Percentiles rank a stretch among this genome's conserved stretches.
phyloP scores from a whole-genome alignment of 2,797 vertebrate species.

The Clarias laeviceps region DNA sequence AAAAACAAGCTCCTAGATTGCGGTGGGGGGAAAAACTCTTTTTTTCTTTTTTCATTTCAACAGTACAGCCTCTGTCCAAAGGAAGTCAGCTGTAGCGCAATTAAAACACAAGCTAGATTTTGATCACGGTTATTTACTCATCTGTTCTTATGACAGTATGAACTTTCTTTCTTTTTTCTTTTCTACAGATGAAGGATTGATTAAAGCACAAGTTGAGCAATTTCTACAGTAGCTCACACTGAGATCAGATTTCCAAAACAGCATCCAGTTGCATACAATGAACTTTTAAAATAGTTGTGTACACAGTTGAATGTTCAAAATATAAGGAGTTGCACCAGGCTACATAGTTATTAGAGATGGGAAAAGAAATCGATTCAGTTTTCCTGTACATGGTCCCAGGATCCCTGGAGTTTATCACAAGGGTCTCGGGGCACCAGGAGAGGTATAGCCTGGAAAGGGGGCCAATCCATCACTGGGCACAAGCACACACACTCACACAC shows the following conservation, averaged over 20 bases:
- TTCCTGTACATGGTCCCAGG: too few species aligned
- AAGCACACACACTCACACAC: too few species aligned
- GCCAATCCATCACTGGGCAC: too few species aligned
- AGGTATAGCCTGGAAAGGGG: too few species aligned
- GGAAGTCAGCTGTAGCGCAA: slow-evolving; percentile 2
- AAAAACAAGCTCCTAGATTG: slow-evolving; percentile 14
- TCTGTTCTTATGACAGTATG: slow-evolving; percentile 18
- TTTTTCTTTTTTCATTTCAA: slow-evolving; percentile 47
- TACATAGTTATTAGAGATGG: too few species aligned
- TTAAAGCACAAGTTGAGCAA: not conserved
- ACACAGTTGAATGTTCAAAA: not conserved
- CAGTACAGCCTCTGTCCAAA: slow-evolving; percentile 11
- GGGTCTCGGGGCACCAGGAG: too few species aligned
- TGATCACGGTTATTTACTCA: slow-evolving; percentile 18
- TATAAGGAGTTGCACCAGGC: not conserved
- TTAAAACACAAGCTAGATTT: slow-evolving; percentile 13
- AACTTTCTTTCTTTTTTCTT: slow-evolving; percentile 6
- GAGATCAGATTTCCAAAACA: slow-evolving; percentile 5
- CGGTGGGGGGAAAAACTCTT: not conserved
- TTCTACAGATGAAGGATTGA: not conserved
- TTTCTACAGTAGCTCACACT: not conserved
- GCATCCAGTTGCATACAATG: not conserved
- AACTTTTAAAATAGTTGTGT: not conserved
- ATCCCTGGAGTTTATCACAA: too few species aligned
- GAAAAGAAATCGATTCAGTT: too few species aligned